These are phyloP conservation scores for Zeuzera pyrina DNA, from an alignment of 2,888 invertebrate species.

Conservation along the genomic window DNA sequence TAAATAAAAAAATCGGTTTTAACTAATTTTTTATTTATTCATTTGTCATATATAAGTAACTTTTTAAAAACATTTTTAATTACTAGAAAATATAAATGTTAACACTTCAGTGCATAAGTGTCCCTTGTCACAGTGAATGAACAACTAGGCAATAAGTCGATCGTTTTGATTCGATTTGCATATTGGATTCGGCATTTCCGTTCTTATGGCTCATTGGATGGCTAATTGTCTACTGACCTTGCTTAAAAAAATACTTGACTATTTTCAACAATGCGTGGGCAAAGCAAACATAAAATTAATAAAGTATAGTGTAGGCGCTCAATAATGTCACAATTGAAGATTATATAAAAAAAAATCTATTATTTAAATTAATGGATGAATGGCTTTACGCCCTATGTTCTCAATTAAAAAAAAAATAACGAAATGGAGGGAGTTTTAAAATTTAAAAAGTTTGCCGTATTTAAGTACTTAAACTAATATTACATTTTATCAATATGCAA, in stretches of 20 bases:
- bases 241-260: constrained; percentile 28
- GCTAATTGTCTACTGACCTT: constrained; percentile 57
- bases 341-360: constrained; percentile 11
- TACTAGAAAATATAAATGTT: too few species aligned
- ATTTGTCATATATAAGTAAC: too few species aligned
- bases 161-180: constrained; percentile 51
- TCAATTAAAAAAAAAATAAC: neutral
- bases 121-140: constrained; percentile 62
- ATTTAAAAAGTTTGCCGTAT: neutral
- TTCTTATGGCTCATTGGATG: constrained; percentile 32
- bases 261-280: constrained; percentile 41
- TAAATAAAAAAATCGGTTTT: too few species aligned
- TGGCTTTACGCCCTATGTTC: neutral
- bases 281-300: constrained; percentile 13
- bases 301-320: constrained; percentile 24
- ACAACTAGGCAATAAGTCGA: constrained; percentile 34
- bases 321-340: constrained; percentile 31
- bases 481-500: too few species aligned
- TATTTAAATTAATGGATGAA: neutral
- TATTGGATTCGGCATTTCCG: constrained; percentile 65
- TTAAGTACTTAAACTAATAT: too few species aligned
- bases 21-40: too few species aligned
- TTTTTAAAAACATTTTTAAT: too few species aligned
- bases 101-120: constrained; percentile 26
- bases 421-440: neutral